Conservation (phyloP, 2,113 vertebrate species). For the Cryptoleucopteryx plumbea region DNA sequence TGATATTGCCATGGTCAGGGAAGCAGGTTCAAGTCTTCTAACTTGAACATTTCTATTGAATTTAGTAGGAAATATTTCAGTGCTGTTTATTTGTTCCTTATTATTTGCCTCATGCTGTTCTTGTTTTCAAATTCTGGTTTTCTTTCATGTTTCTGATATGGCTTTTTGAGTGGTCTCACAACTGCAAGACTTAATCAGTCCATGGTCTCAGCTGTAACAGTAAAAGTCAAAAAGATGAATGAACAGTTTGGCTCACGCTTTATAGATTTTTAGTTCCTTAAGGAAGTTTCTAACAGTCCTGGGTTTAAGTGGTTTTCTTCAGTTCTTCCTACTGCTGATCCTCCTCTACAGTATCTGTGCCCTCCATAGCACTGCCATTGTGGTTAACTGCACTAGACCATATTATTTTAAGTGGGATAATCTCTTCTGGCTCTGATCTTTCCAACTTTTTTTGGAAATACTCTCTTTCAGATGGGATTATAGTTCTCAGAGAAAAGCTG, state of each 20-base stretch:
- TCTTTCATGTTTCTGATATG: background rate
- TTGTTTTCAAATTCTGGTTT: background rate
- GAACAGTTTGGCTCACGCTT: background rate
- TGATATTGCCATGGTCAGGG: background rate
- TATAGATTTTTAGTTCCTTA: background rate
- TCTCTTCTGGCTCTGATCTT: background rate
- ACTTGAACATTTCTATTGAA: background rate
- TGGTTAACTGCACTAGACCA: background rate
- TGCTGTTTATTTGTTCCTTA: background rate
- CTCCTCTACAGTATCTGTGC: background rate
- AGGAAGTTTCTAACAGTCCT: background rate
- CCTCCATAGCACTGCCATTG: background rate
- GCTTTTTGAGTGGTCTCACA: background rate
- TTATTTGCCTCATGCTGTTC: background rate
- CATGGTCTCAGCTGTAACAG: background rate
- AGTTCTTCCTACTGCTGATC: background rate
- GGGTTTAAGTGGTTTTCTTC: background rate
- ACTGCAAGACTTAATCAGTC: background rate
- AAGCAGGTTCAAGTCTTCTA: background rate
- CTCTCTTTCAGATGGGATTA: background rate
- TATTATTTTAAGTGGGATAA: background rate
- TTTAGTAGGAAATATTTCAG: background rate
- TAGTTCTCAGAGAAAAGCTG: background rate
- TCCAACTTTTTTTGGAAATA: background rate
- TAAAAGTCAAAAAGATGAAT: background rate